Evolutionary conservation across 2,113 vertebrate species (phyloP), one percentile per base, ranked within the genome.

Genomic region (Smithornis capensis): DNA sequence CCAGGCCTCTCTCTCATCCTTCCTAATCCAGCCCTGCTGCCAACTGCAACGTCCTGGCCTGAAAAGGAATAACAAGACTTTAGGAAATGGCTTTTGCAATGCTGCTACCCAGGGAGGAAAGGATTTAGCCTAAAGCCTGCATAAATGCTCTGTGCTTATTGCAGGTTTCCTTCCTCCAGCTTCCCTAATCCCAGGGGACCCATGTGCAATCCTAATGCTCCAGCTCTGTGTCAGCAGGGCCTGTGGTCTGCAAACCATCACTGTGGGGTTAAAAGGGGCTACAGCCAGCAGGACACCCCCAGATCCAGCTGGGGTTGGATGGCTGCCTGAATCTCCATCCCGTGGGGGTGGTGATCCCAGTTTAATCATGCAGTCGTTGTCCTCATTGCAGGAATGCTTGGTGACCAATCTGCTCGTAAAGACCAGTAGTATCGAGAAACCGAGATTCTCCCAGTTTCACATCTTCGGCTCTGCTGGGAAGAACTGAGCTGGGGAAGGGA

Each of bases 41-140:
- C 82, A 68, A 10, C 23, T 83, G 83, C 64, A 52, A 62, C 83
- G 63, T 35, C 93, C 84, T 29, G 42, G 63, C 70, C 84, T 89
- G 84, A 57, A 85, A 90, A 96, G 75, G 80, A 94, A 81, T 87
- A 92, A 90, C 35, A 45, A 60, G 89, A 64, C 56, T 79, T 87
- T 60, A 94, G 80, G 90, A 89, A 86, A 60, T 0, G 1, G 85
- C 83, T 96, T n/a, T 93, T 94, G 93, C 38, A n/a, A 56, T 25
- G 60, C 47, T 70, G 63, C 64, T 77, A 5, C 59, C 33, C 27
- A 0, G 24, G 22, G 52, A 92, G 60, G 44, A 79, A n/a, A 86
- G 92, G 94, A 86, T 95, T 96, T 94, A 96, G 64, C 90, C 79
- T 90, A 81, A 97, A 95, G 88, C 93, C 73, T 75, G 29, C 59